Evolutionary conservation across 2,888 invertebrate genomes (phyloP).

Genomic region (Plebejus melissa): DNA sequence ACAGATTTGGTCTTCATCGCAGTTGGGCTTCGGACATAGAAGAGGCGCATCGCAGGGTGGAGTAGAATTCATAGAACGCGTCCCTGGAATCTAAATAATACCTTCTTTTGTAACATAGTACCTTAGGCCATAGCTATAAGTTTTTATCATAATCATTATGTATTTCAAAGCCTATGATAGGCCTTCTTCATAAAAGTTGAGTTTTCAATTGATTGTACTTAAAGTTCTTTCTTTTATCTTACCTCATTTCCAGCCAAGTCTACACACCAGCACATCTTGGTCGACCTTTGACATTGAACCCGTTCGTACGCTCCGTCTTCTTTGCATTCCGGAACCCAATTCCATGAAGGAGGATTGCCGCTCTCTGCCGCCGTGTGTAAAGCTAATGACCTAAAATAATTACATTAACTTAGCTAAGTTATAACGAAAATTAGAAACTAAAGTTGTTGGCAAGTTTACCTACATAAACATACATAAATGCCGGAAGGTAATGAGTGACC

Average conservation of each 20-base stretch:
- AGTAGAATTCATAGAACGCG: conserved; percentile 81
- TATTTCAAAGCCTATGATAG: too few species aligned
- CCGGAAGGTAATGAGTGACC: background rate
- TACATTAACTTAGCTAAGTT: background rate
- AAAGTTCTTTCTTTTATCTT: conserved; percentile 18
- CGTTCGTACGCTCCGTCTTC: conserved; percentile 83
- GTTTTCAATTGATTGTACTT: background rate
- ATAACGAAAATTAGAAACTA: background rate
- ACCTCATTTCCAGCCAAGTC: conserved; percentile 85
- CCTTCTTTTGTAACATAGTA: too few species aligned
- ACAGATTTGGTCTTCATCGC: conserved; percentile 54
- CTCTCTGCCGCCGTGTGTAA: conserved; percentile 69
- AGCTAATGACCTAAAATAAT: conserved; percentile 39
- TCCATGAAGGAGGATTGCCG: conserved; percentile 86
- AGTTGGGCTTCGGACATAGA: conserved; percentile 54
- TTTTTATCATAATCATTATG: too few species aligned
- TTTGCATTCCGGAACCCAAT: conserved; percentile 86
- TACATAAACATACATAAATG: background rate
- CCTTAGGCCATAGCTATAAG: too few species aligned
- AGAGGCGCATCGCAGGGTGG: conserved; percentile 58
- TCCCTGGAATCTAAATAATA: conserved; percentile 74
- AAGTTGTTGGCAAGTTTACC: background rate
- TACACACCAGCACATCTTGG: conserved; percentile 90
- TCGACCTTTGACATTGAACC: conserved; percentile 85
- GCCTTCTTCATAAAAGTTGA: too few species aligned